Evolutionary conservation across 2,888 invertebrate genomes (phyloP), one percentile per base, ranked within the genome.

Genomic region (Leptura quadrifasciata): DNA sequence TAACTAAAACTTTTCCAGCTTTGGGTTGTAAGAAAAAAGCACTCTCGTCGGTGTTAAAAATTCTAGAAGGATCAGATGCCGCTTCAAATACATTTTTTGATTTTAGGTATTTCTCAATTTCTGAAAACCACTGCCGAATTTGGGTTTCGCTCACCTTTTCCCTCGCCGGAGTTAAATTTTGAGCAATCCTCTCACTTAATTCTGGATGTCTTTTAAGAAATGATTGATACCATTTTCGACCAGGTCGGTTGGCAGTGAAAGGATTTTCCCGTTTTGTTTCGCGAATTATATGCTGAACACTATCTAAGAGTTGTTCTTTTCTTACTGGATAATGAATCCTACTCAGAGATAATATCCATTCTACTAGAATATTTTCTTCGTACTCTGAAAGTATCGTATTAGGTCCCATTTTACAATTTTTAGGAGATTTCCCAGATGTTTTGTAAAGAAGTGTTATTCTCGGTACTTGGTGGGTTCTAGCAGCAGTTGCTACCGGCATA

Each of bases 301-400:
- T 54, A 18, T 54, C 54, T 17, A n/a, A 54, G 5, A 54, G 18
- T 54, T 54, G 54, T n/a, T 54, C n/a, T 54, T 54, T 54, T 54
- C 17, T 17, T 8, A 54, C 54, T n/a, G 54, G 54, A 54, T 54
- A n/a, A 18, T 54, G 54, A 54, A 54, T n/a, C 15, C 12, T n/a
- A n/a, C 10, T 6, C 15, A 54, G 18, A 6, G 6, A 18, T 17
- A 54, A 17, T 54, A 54, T 54, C 54, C 54, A 54, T 12, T 54
- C 15, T 15, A 47, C 47, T 8, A 47, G 47, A n/a, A 47, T 47
- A 47, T 47, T n/a, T 47, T 47, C 47, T 47, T 47, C 47, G 24
- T 24, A 24, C 12, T 12, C 47, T 15, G 47, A 15, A 47, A 47
- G 47, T 15, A 12, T 47, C 12, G 15, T n/a, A 47, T 12, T 15